A percentile compares a stretch with the other conserved stretches of the same genome.
Conservation (phyloP, 2,797 vertebrate species). For the Merluccius polli region DNA sequence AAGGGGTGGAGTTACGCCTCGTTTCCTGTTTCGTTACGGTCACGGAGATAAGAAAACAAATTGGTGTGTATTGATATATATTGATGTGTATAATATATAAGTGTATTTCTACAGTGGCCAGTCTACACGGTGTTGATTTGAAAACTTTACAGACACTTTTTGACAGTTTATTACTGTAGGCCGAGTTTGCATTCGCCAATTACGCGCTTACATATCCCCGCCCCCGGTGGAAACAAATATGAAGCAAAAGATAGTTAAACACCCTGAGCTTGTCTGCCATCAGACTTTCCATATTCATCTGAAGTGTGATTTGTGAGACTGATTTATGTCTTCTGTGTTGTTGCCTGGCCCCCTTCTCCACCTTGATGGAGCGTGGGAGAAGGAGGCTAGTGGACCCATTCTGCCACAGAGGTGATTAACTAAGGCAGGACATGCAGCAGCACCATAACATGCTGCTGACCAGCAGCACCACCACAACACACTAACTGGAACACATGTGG, state of each 20-base stretch:
- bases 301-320: background rate
- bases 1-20: too few species aligned
- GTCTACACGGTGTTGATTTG: background rate
- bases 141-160: background rate
- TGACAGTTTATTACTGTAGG: background rate
- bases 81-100: too few species aligned
- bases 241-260: too few species aligned
- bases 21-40: too few species aligned
- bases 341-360: background rate
- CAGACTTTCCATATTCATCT: background rate
- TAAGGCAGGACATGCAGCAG: constrained; percentile 46
- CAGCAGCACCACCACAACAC: constrained; percentile 21
- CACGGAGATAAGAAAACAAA: too few species aligned
- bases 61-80: background rate
- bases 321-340: background rate
- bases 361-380: background rate
- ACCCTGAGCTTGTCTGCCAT: background rate
- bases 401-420: constrained; percentile 36
- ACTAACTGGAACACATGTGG: constrained; percentile 47
- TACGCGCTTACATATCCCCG: background rate
- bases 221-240: too few species aligned
- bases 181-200: background rate
- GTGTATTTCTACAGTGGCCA: background rate
- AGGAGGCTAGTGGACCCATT: background rate
- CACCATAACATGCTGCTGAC: constrained; percentile 27